Evolutionary conservation across 2,888 invertebrate species (phyloP), one percentile per base, ranked within the genome.

Genomic region (Pheosia tremula): DNA sequence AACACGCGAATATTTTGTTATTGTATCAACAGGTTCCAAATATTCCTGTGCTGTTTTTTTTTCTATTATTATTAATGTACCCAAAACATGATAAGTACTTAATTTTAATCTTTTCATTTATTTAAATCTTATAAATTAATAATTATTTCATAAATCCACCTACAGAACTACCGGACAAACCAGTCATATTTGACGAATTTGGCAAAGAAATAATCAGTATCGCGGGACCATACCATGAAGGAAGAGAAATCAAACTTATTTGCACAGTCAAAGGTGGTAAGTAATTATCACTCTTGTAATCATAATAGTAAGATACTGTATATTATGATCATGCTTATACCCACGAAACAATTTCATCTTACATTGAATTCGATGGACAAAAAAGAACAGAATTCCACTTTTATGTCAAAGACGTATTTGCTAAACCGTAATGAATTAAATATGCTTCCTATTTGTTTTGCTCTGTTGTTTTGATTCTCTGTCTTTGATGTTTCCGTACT

Each of bases 141-240:
- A 9, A 10, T 43, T 43, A 43, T 43, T 43, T 8, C 24, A 24
- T 24, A 24, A 24, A 24, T 24, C 24, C 24, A 2, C 84, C 82
- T 94, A 59, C 95, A 97, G 97, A 96, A 80, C 96, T 96, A 61
- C 97, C 97, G 10, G 94, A 95, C 75, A 96, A 95, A 80, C 96
- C 97, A 63, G 95, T 94, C 76, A 96, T 97, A 80, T 95, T 96
- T 81, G 96, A 96, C 85, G 96, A 96, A 79, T 94, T 94, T 72
- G 96, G 96, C 43, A 95, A 95, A 77, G 95, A 95, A 78, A 94
- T 97, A 63, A 87, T 94, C 59, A 88, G 85, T 47, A 89, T 94
- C 24, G 96, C 96, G 39, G 97, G 97, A 58, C 96, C 97, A 59
- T 97, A 96, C 88, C 95, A 95, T 81, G 97, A 97, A 88, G 96